A percentile compares a stretch with the other conserved stretches of the same genome.
Conservation (phyloP, 1,140 invertebrate species). For the Pseudachorutes palmiensis region DNA sequence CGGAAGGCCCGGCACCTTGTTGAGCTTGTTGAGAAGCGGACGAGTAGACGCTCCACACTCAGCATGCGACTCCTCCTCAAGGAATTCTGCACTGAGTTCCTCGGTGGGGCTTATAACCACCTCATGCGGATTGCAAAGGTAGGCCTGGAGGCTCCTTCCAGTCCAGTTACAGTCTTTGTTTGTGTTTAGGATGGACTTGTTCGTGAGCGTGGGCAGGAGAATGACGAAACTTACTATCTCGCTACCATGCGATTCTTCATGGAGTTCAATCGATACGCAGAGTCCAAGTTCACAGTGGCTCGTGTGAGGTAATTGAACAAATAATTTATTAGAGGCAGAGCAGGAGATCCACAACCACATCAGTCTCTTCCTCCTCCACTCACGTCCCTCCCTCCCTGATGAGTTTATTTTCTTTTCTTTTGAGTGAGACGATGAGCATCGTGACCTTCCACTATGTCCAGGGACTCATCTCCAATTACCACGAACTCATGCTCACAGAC, state of each 20-base stretch:
- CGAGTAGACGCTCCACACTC: constrained; percentile 63
- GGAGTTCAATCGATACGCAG: constrained; percentile 85
- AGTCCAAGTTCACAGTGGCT: constrained; percentile 71
- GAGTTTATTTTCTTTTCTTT: constrained; percentile 30
- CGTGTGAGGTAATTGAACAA: constrained; percentile 43
- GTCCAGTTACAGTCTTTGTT: background rate
- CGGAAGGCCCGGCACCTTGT: constrained; percentile 61
- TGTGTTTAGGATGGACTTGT: constrained; percentile 50
- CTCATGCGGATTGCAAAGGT: constrained; percentile 31
- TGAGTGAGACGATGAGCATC: constrained; percentile 78
- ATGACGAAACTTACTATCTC: constrained; percentile 88
- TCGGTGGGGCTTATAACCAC: constrained; percentile 81
- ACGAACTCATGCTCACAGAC: constrained; percentile 75
- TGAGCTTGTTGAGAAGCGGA: constrained; percentile 50
- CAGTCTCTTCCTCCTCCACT: constrained; percentile 10
- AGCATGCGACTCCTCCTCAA: constrained; percentile 77
- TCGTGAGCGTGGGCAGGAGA: constrained; percentile 44
- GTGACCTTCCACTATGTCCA: constrained; percentile 87
- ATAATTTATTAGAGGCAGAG: constrained; percentile 4
- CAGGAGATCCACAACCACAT: too few species aligned
- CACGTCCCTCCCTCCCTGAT: constrained; percentile 17
- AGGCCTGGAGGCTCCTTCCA: constrained; percentile 10
- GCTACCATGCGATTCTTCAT: constrained; percentile 94
- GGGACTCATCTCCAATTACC: constrained; percentile 78
- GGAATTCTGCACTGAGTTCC: constrained; percentile 87